These are phyloP conservation scores for Thecophora atra DNA, from an alignment of 2,888 invertebrate species.

Conservation along the genomic window DNA sequence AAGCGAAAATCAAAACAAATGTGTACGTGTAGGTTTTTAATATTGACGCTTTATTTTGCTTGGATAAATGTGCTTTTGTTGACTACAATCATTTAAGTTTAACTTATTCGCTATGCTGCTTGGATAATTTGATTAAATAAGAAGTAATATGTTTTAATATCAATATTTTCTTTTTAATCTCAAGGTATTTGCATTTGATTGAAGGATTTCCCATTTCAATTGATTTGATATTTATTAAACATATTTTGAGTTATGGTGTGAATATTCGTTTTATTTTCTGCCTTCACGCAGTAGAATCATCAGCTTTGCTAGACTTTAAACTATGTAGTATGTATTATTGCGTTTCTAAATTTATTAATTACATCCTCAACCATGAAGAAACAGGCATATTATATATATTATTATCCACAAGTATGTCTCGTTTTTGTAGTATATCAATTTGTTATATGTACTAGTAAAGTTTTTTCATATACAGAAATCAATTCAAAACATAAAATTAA, in stretches of 20 bases:
- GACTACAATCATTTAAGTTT: slow-evolving; percentile 36
- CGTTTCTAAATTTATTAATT: not conserved
- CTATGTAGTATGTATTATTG: not conserved
- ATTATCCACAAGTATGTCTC: too few relatives aligned
- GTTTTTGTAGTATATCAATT: too few relatives aligned
- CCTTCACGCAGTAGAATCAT: not conserved
- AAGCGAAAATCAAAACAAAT: too few relatives aligned
- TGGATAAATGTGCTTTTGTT: slow-evolving; percentile 24
- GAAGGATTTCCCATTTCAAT: slow-evolving; percentile 22
- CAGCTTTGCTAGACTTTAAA: not conserved
- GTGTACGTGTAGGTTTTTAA: too few relatives aligned
- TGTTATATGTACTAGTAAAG: too few relatives aligned
- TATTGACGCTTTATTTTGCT: slow-evolving; percentile 12
- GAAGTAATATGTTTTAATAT: not conserved
- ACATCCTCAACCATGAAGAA: not conserved
- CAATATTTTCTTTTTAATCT: slow-evolving; percentile 12
- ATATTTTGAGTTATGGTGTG: not conserved
- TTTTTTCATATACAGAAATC: too few relatives aligned
- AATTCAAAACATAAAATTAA: too few relatives aligned
- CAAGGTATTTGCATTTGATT: slow-evolving; percentile 34
- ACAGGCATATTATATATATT: too few relatives aligned
- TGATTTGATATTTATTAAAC: not conserved
- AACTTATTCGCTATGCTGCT: slow-evolving; percentile 29
- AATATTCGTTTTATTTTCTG: not conserved
- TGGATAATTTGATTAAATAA: slow-evolving; percentile 22